Base-by-base conservation (phyloP, 2,113 vertebrate genomes). In the Rhinolophus sinicus region DNA sequence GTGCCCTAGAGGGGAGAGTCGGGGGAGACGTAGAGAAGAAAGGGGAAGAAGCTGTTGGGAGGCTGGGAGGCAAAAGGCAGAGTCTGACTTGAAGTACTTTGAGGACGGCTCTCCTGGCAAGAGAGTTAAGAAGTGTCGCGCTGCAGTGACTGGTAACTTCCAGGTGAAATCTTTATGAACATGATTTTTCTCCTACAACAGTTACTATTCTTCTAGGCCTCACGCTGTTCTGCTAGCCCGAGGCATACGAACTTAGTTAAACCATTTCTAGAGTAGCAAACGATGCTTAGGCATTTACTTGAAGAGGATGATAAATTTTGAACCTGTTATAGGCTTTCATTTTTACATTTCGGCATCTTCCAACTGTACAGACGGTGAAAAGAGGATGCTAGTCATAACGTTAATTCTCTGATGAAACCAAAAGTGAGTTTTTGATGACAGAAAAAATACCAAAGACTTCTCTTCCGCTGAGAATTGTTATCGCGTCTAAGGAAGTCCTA, bases 381-480 rank as follows among this genome's bases (percentile, higher is more conserved):
- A 14, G 40, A 67, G 2, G 26, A 65, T 75, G 62, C 35, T 62
- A 26, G 38, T 88, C 30, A 7, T 50, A 92, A 47, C 18, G 33
- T 76, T 75, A 82, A 47, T 89, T 96, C 93, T 92, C 77, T 81
- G 89, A 24, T 33, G 24, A 54, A 90, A 83, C 40, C 65, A n/a
- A 50, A 8, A 77, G 72, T 89, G 70, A 81, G 8, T 35, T 97
- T 98, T 96, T 93, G 75, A 81, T 80, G 62, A 50, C 47, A 78
- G 40, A 96, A 96, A 44, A 5, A 50, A 4, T 19, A 6, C 47
- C 8, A 24, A 65, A 73, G 24, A 38, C 83, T 77, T 35, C n/a
- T 38, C 93, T 65, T 89, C 54, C 86, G 93, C n/a, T 93, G 44
- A 95, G 92, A 95, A 77, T 26, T 86, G n/a, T 87, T 85, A 75